Base-by-base conservation (phyloP, 2,888 invertebrate genomes). In the Amiota minor region DNA sequence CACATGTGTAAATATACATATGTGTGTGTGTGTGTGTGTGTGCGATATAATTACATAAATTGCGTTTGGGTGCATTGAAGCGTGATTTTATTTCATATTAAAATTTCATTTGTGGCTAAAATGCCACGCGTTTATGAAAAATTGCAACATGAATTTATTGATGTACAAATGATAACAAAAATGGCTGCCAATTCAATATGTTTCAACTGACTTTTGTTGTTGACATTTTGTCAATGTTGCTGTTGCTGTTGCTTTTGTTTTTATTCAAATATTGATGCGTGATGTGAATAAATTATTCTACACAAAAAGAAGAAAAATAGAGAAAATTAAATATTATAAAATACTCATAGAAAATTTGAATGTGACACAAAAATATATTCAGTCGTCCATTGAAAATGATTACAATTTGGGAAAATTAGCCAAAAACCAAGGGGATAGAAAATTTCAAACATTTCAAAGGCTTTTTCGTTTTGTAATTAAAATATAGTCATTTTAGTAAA, bases 81-180 rank as follows among this genome's bases (percentile, higher is more conserved):
- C 20, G 12, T n/a, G n/a, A 20, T 50, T 68, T 50, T 20, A 20
- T 56, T 50, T 50, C 23, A 18, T 20, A 35, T 64, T 72, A 72
- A 67, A 72, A 68, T 72, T 68, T 53, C 72, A 72, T 67, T 72
- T 72, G 72, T 59, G 72, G 72, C 50, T 46, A 20, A 18, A 64
- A 45, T 46, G 46, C n/a, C 16, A 14, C 65, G 59, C 20, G 12
- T 18, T 20, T 23, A 8, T 11, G 12, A 59, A 59, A 59, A 18
- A 56, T n/a, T 59, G 59, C 18, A 18, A 16, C 35, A 35, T 6
- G 35, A 35, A 35, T 6, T 35, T 35, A 35, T 35, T 35, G 35
- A 35, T 35, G 35, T 6, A 35, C 35, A 35, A 35, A 35, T 35
- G 35, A 35, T 35, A 35, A 6, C 35, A 35, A 35, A 35, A 35